These are phyloP conservation scores for Tragelaphus strepsiceros DNA, from an alignment of 2,113 vertebrate species.

Conservation along the genomic window DNA sequence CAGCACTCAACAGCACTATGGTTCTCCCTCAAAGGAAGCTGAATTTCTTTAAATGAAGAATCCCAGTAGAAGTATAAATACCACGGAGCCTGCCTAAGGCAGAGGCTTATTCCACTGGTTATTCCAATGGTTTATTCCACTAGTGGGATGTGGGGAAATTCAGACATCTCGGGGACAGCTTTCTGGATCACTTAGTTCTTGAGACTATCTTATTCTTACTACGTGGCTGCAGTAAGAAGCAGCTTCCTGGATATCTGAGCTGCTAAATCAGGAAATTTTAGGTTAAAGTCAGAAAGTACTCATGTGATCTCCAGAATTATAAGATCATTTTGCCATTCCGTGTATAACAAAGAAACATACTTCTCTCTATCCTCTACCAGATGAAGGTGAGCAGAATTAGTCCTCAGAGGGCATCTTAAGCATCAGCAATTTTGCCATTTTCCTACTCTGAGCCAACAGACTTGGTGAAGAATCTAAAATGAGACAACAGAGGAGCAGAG, in stretches of 20 bases:
- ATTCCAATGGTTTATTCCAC: not conserved
- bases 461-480: not conserved
- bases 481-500: not conserved
- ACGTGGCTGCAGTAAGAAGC: not conserved
- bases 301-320: fast-evolving
- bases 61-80: not conserved
- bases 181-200: not conserved
- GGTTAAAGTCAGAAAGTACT: not conserved
- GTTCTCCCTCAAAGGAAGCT: not conserved
- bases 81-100: not conserved
- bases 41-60: not conserved
- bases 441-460: not conserved
- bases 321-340: not conserved
- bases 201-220: not conserved
- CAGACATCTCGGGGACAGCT: not conserved
- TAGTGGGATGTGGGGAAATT: not conserved
- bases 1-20: not conserved
- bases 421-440: not conserved
- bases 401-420: not conserved
- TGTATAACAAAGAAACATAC: slow-evolving; percentile 25
- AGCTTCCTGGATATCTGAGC: not conserved
- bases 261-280: not conserved
- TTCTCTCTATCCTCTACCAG: not conserved
- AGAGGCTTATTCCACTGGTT: not conserved
- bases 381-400: not conserved